Evolutionary conservation across 2,797 vertebrate species (phyloP), one percentile per base, ranked within the genome.

Genomic region (Iguana delicatissima): DNA sequence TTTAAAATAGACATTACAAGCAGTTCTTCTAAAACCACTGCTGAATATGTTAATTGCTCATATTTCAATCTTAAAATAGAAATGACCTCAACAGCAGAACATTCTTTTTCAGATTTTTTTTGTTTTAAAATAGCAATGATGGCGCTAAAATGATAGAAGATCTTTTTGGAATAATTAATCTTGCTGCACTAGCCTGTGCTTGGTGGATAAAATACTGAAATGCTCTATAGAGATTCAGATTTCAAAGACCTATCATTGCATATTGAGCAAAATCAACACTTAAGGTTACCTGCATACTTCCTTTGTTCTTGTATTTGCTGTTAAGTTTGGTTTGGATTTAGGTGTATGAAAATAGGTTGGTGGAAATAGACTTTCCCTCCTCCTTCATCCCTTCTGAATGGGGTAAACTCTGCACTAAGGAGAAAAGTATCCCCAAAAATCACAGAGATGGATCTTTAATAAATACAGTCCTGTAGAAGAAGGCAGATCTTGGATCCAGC

Each of bases 21-120:
- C 74, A 79, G 5, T 29, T 80, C 52, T 35, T 77, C 46, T 80
- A 87, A 79, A 80, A 89, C 88, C 74, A 80, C 72, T n/a, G 0
- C 12, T 84, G 9, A 24, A 26, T 90, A 85, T 89, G 90, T 85
- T 64, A 80, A 50, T 85, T 35, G 29, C 80, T 84, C 62, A 89
- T 20, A 69, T 29, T 38, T 64, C 35, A 92, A 4, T 59, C 2
- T 82, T 93, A 79, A 69, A 86, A 80, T 59, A 59, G 42, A 88
- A 94, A 85, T 2, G 1, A 38, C 55, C 8, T 29, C 62, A 81
- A 42, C 2, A 2, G 67, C 38, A 92, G 38, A 84, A 86, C 20
- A 82, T n/a, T 16, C 55, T 57, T 6, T 14, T 18, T 55, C 42
- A 18, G 67, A 26, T 24, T 73, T 55, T 74, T 74, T 35, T 50